Conservation (phyloP, 2,888 invertebrate species). For the Octodonta nipae region DNA sequence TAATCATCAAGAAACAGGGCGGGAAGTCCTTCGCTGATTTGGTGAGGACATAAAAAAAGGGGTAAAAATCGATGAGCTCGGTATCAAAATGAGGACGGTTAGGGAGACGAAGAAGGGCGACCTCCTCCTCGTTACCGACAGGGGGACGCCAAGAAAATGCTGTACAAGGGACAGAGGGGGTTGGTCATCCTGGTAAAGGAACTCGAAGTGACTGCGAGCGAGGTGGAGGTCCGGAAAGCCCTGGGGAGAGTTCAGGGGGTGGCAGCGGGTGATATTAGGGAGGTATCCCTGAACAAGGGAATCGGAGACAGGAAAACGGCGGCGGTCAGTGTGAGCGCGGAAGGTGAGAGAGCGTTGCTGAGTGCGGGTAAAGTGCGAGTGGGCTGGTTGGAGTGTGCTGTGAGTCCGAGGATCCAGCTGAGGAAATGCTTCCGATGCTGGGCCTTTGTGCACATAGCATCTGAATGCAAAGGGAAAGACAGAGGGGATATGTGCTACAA, state of each 20-base stretch:
- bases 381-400: slow-evolving; percentile 3
- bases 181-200: too few relatives aligned
- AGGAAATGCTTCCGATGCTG: slow-evolving; percentile 4
- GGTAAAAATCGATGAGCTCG: too few relatives aligned
- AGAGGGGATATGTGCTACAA: slow-evolving; percentile 3
- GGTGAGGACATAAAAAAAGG: too few relatives aligned
- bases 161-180: too few relatives aligned
- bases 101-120: too few relatives aligned
- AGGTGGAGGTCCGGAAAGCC: slow-evolving; percentile 2
- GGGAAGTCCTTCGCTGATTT: too few relatives aligned
- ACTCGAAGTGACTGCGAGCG: slow-evolving; percentile 2
- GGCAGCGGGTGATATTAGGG: not conserved
- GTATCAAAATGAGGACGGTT: too few relatives aligned
- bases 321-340: not conserved
- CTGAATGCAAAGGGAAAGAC: slow-evolving; percentile 5
- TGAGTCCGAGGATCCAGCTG: slow-evolving; percentile 1
- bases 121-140: too few relatives aligned
- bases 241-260: not conserved
- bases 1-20: too few relatives aligned
- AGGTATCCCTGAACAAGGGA: not conserved
- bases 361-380: slow-evolving; percentile 1
- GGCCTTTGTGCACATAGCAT: slow-evolving; percentile 4
- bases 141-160: too few relatives aligned
- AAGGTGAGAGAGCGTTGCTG: not conserved
- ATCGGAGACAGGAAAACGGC: slow-evolving; percentile 3